Conservation (phyloP, 2,888 invertebrate genomes). For the Mamestra brassicae region DNA sequence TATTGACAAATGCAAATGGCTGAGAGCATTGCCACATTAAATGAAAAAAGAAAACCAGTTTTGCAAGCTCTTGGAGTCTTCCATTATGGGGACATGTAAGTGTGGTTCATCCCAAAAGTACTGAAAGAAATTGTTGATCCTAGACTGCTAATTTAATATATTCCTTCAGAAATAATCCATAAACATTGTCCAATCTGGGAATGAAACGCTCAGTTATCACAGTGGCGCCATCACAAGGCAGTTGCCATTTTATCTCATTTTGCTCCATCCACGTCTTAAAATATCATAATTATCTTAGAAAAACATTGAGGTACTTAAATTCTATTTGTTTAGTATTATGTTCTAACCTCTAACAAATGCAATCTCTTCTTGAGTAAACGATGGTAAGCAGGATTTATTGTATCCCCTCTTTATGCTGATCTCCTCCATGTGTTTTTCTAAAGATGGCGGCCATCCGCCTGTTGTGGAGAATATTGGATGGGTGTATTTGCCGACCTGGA, state of each 20-base stretch:
- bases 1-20: too few relatives aligned
- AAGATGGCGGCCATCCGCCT: slow-evolving; percentile 87
- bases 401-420: slow-evolving; percentile 83
- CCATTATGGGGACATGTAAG: too few relatives aligned
- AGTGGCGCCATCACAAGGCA: neutral
- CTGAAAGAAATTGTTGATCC: too few relatives aligned
- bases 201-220: neutral
- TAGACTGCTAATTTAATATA: too few relatives aligned
- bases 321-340: neutral
- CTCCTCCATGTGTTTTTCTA: slow-evolving; percentile 81
- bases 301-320: neutral
- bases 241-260: neutral
- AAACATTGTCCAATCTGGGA: neutral
- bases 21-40: too few relatives aligned
- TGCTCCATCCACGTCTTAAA: neutral
- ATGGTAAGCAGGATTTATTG: slow-evolving; percentile 82
- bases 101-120: too few relatives aligned
- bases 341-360: slow-evolving; percentile 69
- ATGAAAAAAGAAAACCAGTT: too few relatives aligned
- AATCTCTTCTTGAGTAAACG: slow-evolving; percentile 85
- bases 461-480: slow-evolving; percentile 83
- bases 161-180: too few relatives aligned
- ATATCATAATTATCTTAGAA: neutral
- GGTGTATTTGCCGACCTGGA: slow-evolving; percentile 72
- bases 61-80: too few relatives aligned